Percentiles rank a stretch among this genome's conserved stretches.
Conservation (phyloP, 2,888 invertebrate genomes). For the Nemotelus nigrinus region DNA sequence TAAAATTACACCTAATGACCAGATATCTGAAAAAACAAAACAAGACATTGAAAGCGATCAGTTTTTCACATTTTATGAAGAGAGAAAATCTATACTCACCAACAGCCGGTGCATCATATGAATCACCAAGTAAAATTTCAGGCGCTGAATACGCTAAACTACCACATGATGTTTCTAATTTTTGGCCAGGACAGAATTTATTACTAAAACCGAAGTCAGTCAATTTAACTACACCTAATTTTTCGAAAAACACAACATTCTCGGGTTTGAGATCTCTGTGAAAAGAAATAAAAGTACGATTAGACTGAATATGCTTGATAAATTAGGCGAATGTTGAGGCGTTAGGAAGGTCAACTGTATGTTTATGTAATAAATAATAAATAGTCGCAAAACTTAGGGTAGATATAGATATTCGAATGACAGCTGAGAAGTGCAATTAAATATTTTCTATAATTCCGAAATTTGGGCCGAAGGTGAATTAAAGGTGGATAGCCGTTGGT, state of each 20-base stretch:
- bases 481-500: too few species aligned
- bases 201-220: constrained; percentile 99
- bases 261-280: constrained; percentile 95
- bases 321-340: not conserved
- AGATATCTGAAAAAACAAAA: constrained; percentile 77
- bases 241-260: constrained; percentile 99
- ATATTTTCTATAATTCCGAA: too few species aligned
- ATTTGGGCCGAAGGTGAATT: too few species aligned
- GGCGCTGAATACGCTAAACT: constrained; percentile 99
- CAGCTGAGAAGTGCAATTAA: too few species aligned
- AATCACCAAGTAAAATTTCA: constrained; percentile 97
- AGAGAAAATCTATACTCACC: constrained; percentile 68
- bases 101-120: constrained; percentile 98
- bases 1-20: constrained; percentile 98
- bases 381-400: too few species aligned
- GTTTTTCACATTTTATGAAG: too few species aligned
- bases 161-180: constrained; percentile 97
- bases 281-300: constrained; percentile 41
- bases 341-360: too few species aligned
- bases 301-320: not conserved
- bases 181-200: constrained; percentile 94
- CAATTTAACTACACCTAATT: constrained; percentile 94
- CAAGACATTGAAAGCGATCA: not conserved
- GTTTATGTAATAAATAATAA: too few species aligned
- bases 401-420: too few species aligned